Percentiles rank a stretch among this genome's conserved stretches.
phyloP scores from a whole-genome alignment of 1,140 invertebrate species.

The Euwallacea similis region DNA sequence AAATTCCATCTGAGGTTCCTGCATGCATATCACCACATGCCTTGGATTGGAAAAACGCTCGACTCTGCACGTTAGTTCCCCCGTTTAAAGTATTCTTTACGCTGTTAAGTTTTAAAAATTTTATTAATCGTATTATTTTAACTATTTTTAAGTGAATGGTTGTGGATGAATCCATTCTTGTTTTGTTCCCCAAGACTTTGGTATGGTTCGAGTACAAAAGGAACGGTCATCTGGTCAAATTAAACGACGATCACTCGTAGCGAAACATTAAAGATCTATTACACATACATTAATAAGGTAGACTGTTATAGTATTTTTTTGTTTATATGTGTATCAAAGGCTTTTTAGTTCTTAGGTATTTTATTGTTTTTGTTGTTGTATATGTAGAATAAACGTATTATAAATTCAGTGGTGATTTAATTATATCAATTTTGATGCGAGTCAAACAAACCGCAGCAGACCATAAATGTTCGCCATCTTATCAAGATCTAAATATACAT shows the following conservation, averaged over 20 bases:
- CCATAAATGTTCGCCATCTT: background rate
- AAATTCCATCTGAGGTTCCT: background rate
- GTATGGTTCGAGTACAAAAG: background rate
- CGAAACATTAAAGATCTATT: constrained; percentile 12
- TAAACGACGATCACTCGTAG: constrained; percentile 23
- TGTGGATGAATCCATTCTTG: constrained; percentile 25
- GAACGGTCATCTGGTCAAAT: background rate
- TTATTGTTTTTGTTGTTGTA: constrained; percentile 38
- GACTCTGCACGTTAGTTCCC: constrained; percentile 7
- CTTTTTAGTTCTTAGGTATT: constrained; percentile 36
- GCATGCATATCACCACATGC: constrained; percentile 24
- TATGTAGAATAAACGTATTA: constrained; percentile 39
- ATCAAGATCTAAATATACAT: background rate
- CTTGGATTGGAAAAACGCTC: constrained; percentile 1
- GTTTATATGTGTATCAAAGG: constrained; percentile 35
- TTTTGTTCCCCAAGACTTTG: background rate
- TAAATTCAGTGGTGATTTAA: constrained; percentile 6
- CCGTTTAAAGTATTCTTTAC: constrained; percentile 33
- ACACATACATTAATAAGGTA: constrained; percentile 25
- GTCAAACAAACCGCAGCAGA: background rate
- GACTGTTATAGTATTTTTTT: constrained; percentile 41
- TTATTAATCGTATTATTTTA: constrained; percentile 31
- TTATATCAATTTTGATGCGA: background rate
- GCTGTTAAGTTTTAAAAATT: constrained; percentile 38
- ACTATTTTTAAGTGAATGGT: constrained; percentile 26